These are phyloP conservation scores for Drosophila watanabei DNA, from an alignment of 1,140 invertebrate genomes.

Conservation along the genomic window DNA sequence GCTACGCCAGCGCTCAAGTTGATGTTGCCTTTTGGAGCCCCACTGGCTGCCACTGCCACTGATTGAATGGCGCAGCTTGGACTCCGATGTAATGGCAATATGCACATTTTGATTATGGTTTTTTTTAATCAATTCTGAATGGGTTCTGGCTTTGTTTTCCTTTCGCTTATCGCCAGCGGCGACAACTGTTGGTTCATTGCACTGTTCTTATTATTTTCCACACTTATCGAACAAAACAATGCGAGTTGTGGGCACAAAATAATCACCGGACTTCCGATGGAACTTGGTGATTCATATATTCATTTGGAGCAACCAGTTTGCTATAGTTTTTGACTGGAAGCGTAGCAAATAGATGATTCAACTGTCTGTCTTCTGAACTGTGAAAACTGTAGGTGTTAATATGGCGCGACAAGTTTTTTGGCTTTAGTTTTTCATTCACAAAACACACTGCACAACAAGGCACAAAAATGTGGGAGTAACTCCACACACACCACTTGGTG, in stretches of 20 bases:
- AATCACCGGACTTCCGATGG: constrained; percentile 59
- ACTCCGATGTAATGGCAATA: constrained; percentile 39
- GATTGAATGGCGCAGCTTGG: constrained; percentile 23
- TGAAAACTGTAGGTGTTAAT: constrained; percentile 36
- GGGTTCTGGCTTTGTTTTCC: constrained; percentile 6
- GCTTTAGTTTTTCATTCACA: constrained; percentile 75
- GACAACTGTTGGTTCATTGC: constrained; percentile 35
- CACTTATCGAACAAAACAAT: constrained; percentile 27
- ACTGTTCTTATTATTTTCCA: constrained; percentile 25
- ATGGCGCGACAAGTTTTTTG: constrained; percentile 65
- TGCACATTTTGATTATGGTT: constrained; percentile 21
- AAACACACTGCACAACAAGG: constrained; percentile 34
- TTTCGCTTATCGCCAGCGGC: constrained; percentile 39
- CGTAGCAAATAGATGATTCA: constrained; percentile 51
- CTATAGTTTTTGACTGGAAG: constrained; percentile 16
- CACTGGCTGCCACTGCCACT: constrained; percentile 33
- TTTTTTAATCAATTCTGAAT: constrained; percentile 28
- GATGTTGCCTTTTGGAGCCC: constrained; percentile 42
- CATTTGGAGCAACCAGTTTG: constrained; percentile 46
- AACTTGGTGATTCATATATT: constrained; percentile 48
- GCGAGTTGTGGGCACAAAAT: background rate
- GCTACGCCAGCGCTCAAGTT: constrained; percentile 13
- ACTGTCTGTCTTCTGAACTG: constrained; percentile 24
- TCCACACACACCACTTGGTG: constrained; percentile 28
- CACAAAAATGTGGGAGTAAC: constrained; percentile 61